These are phyloP conservation scores for Apodemus sylvaticus DNA, from an alignment of 2,113 vertebrate genomes.

Conservation along the genomic window DNA sequence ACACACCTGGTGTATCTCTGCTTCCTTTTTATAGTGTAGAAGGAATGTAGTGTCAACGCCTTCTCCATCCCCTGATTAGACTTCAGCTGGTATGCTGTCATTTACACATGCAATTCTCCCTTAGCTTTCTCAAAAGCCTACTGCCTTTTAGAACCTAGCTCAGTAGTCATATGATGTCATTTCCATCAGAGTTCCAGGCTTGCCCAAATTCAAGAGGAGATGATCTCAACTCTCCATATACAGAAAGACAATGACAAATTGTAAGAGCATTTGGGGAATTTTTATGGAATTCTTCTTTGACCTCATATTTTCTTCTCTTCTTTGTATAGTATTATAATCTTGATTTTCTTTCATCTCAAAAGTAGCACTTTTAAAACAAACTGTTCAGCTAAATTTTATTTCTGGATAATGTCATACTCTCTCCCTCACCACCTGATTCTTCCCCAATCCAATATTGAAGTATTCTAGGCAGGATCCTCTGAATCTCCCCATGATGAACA, in stretches of 20 bases:
- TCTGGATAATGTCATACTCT: not conserved
- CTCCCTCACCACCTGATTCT: not conserved
- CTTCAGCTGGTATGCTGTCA: not conserved
- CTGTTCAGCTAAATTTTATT: not conserved
- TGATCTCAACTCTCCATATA: not conserved
- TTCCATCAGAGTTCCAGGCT: not conserved
- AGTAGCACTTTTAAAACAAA: not conserved
- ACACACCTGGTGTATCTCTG: fast-evolving
- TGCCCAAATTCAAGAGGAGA: not conserved
- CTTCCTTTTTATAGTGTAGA: not conserved
- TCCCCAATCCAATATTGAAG: not conserved
- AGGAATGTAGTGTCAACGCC: not conserved
- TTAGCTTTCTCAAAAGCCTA: not conserved
- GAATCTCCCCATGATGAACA: not conserved
- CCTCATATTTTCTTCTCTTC: not conserved
- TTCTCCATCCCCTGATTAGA: too few relatives aligned
- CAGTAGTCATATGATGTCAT: not conserved
- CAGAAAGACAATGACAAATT: not conserved
- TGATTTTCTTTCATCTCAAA: not conserved
- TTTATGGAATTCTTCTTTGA: not conserved
- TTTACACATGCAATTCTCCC: not conserved
- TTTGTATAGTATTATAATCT: not conserved
- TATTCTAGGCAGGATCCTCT: not conserved
- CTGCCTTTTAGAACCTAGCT: not conserved
- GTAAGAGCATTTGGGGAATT: not conserved